phyloP scores from a whole-genome alignment of 2,113 vertebrate species.

The Thalassarche chlororhynchos region DNA sequence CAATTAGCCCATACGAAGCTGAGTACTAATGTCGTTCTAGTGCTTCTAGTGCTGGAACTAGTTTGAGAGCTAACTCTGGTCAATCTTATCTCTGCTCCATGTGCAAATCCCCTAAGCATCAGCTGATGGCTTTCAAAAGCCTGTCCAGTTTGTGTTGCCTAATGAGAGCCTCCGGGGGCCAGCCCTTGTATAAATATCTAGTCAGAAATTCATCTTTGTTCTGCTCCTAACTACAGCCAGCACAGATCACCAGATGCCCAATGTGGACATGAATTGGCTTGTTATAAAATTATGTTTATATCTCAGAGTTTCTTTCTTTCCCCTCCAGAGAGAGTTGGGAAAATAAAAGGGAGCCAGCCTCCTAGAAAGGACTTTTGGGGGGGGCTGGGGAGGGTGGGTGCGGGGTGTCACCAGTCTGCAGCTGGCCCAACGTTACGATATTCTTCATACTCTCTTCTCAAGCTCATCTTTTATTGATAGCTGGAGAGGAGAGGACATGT shows the following conservation, averaged over 20 bases:
- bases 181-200: neutral
- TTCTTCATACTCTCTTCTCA: neutral
- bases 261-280: neutral
- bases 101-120: neutral
- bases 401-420: neutral
- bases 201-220: neutral
- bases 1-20: neutral
- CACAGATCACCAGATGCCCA: neutral
- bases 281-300: neutral
- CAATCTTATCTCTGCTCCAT: neutral
- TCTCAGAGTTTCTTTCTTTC: neutral
- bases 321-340: neutral
- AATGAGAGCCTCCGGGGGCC: neutral
- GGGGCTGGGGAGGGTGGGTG: rapidly evolving
- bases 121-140: neutral
- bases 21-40: neutral
- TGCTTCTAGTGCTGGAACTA: neutral
- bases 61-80: neutral
- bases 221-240: neutral
- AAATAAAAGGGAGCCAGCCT: neutral
- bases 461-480: neutral
- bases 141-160: neutral
- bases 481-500: neutral
- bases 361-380: neutral
- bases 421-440: neutral